A percentile compares a stretch with the other conserved stretches of the same genome.
These are phyloP conservation scores for Drosophila kepulauana DNA, from an alignment of 1,140 invertebrate genomes.

Conservation along the genomic window DNA sequence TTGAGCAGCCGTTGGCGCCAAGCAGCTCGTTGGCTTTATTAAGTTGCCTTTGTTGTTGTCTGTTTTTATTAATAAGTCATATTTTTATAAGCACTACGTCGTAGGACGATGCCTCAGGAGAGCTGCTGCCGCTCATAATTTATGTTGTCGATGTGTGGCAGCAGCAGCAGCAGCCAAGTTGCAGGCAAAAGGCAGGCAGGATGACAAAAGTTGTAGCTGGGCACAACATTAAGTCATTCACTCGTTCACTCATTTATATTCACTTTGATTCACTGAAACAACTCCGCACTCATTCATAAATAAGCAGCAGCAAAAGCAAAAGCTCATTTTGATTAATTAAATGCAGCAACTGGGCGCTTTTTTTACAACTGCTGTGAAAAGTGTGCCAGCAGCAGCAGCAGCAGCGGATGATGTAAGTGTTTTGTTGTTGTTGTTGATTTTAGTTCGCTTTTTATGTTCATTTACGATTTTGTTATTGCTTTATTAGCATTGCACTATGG, in stretches of 20 bases:
- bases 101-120: constrained; percentile 26
- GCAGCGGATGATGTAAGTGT: constrained; percentile 54
- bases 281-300: constrained; percentile 68
- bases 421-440: constrained; percentile 52
- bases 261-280: constrained; percentile 35
- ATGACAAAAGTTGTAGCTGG: constrained; percentile 39
- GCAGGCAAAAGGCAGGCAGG: constrained; percentile 44
- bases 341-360: constrained; percentile 60
- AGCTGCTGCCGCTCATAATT: constrained; percentile 61
- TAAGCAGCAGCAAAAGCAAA: constrained; percentile 42
- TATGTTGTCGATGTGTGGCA: constrained; percentile 61
- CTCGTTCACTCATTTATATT: constrained; percentile 52
- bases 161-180: constrained; percentile 19
- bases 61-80: constrained; percentile 82
- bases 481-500: constrained; percentile 49
- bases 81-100: constrained; percentile 68
- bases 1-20: constrained; percentile 57
- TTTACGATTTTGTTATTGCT: constrained; percentile 58
- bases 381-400: constrained; percentile 56
- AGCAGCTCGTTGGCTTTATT: constrained; percentile 71
- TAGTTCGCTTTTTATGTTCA: constrained; percentile 47
- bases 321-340: constrained; percentile 81
- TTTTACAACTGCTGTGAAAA: constrained; percentile 55
- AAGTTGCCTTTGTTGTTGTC: constrained; percentile 70
- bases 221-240: constrained; percentile 54